Conservation (phyloP, 1,140 invertebrate species). For the Oncopodura yosiiana region DNA sequence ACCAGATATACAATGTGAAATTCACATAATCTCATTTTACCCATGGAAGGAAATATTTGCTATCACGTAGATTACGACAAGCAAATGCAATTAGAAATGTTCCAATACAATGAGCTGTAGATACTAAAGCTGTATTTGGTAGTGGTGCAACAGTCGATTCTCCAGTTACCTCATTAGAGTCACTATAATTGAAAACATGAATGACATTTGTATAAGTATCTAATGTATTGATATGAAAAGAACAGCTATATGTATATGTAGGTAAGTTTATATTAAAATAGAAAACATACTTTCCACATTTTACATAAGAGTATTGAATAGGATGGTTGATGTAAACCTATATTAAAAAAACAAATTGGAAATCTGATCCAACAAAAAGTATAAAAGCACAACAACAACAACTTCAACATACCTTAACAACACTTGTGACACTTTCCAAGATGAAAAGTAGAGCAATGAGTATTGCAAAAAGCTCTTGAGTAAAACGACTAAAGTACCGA, state of each 20-base stretch:
- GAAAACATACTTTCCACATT: conserved; percentile 1
- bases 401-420: no score
- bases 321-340: conserved; percentile 39
- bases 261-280: no score
- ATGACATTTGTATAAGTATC: background rate
- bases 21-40: no score
- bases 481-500: conserved; percentile 84
- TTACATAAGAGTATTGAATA: conserved; percentile 23
- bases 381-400: no score
- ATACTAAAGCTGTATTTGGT: conserved; percentile 52
- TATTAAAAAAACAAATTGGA: no score
- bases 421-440: conserved; percentile 71
- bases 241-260: background rate
- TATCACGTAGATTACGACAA: conserved; percentile 83
- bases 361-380: no score
- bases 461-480: conserved; percentile 93
- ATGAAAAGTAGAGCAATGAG: conserved; percentile 92
- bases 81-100: conserved; percentile 79
- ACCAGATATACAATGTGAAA: no score
- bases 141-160: no score
- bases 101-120: conserved; percentile 48
- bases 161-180: no score
- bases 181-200: no score
- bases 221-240: background rate
- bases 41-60: conserved; percentile 88